A percentile compares a stretch with the other conserved stretches of the same genome.
Evolutionary conservation across 1,140 invertebrate genomes (phyloP).

Genomic region (Holcopasites calliopsidis): DNA sequence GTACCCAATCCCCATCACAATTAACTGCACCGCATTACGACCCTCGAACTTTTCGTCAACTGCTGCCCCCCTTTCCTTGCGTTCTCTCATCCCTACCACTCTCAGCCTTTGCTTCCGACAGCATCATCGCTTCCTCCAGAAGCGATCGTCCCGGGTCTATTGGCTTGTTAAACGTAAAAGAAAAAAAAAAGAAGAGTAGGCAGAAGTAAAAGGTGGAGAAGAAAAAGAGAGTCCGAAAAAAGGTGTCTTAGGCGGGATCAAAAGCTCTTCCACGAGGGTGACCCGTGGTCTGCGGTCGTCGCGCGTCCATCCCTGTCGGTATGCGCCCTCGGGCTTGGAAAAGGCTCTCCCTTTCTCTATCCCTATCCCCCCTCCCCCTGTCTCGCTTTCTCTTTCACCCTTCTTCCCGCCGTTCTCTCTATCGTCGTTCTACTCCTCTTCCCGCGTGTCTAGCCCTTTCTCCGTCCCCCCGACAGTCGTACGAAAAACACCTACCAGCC

Average conservation of each 20-base stretch:
- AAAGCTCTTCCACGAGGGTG: slow-evolving; percentile 65
- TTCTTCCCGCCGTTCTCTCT: not conserved
- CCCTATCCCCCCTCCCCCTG: not conserved
- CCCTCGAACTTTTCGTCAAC: slow-evolving; percentile 50
- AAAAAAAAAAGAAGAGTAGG: not conserved
- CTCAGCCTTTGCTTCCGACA: not conserved
- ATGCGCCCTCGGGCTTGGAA: slow-evolving; percentile 35
- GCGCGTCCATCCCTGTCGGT: slow-evolving; percentile 57
- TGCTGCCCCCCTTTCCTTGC: not conserved
- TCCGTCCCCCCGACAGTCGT: slow-evolving; percentile 21
- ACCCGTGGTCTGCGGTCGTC: slow-evolving; percentile 48
- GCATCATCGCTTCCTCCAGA: slow-evolving; percentile 10
- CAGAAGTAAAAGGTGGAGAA: slow-evolving; percentile 2
- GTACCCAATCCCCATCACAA: slow-evolving; percentile 52
- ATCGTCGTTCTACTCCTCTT: slow-evolving; percentile 6
- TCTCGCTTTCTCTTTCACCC: not conserved
- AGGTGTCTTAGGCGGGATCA: slow-evolving; percentile 63
- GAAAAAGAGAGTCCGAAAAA: slow-evolving; percentile 56
- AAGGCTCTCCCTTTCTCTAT: slow-evolving; percentile 10
- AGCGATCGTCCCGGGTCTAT: slow-evolving; percentile 40
- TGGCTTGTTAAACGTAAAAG: slow-evolving; percentile 52
- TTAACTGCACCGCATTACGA: slow-evolving; percentile 42
- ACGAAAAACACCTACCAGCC: slow-evolving; percentile 59
- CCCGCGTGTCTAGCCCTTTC: slow-evolving; percentile 5
- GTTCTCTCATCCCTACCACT: not conserved